Evolutionary conservation across 1,140 invertebrate species (phyloP).

Genomic region (Ladona fulva): DNA sequence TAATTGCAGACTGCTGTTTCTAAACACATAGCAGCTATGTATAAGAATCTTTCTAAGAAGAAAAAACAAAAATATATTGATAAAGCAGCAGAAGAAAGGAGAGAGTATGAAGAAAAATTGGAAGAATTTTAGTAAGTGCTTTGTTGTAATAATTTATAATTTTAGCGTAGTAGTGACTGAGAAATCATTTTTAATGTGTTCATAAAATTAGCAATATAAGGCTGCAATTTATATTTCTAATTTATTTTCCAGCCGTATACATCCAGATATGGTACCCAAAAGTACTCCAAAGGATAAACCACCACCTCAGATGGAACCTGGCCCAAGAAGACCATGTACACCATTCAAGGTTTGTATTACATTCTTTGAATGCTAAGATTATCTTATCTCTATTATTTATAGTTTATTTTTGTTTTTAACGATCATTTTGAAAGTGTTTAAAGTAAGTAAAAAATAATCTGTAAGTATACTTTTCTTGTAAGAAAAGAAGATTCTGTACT

Average conservation of each 20-base stretch:
- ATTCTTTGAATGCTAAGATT: too few relatives aligned
- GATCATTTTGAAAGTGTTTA: too few relatives aligned
- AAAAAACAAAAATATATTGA: conserved; percentile 37
- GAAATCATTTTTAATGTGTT: too few relatives aligned
- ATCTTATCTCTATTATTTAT: too few relatives aligned
- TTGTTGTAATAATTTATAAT: background rate
- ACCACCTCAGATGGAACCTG: conserved; percentile 17
- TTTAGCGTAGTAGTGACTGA: too few relatives aligned
- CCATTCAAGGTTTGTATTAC: conserved; percentile 26
- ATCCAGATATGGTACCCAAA: conserved; percentile 25
- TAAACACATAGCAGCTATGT: conserved; percentile 38
- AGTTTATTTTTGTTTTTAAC: too few relatives aligned
- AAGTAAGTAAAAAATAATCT: too few relatives aligned
- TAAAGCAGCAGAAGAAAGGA: conserved; percentile 30
- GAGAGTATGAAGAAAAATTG: conserved; percentile 34
- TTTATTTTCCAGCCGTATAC: conserved; percentile 19
- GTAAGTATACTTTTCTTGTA: too few relatives aligned
- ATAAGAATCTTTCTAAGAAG: conserved; percentile 36
- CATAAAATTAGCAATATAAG: too few relatives aligned
- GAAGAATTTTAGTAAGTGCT: conserved; percentile 36
- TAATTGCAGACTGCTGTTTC: conserved; percentile 33
- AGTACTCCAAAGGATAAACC: conserved; percentile 20
- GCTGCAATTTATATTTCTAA: too few relatives aligned
- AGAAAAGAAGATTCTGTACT: too few relatives aligned
- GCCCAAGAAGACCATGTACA: conserved; percentile 28